These are phyloP conservation scores for Amblyjoppa proteus DNA, from an alignment of 2,888 invertebrate species.

Conservation along the genomic window DNA sequence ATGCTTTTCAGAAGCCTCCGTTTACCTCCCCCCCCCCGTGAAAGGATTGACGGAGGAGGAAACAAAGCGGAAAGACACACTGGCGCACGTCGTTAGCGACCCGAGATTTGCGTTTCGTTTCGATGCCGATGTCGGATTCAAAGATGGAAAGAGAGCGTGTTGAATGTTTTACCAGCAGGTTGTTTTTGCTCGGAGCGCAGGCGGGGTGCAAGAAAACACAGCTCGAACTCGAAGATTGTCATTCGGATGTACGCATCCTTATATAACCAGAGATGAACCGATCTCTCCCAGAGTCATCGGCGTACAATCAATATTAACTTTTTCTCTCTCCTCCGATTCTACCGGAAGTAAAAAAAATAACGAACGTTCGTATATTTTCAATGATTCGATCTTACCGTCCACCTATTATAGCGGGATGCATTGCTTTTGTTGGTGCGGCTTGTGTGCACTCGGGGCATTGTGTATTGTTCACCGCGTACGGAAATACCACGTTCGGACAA, in stretches of 20 bases:
- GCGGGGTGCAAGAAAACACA: background rate
- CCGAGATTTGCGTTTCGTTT: background rate
- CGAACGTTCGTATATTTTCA: constrained; percentile 55
- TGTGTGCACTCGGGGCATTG: constrained; percentile 67
- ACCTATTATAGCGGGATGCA: constrained; percentile 29
- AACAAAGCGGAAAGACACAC: background rate
- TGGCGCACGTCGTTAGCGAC: constrained; percentile 1
- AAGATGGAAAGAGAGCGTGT: background rate
- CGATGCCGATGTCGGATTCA: background rate
- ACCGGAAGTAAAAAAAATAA: background rate
- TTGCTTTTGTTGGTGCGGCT: constrained; percentile 38
- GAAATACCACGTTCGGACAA: constrained; percentile 64
- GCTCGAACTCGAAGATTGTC: background rate
- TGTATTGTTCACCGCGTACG: constrained; percentile 72
- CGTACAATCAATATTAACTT: background rate
- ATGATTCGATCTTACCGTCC: constrained; percentile 60
- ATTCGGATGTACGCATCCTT: too few species aligned
- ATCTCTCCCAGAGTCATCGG: background rate
- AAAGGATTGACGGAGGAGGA: background rate
- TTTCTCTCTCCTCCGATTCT: background rate
- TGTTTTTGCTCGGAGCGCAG: background rate
- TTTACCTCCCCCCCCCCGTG: background rate
- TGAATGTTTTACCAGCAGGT: background rate
- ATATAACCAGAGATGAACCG: background rate
- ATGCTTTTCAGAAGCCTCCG: constrained; percentile 29